These are phyloP conservation scores for Brevimyrus niger DNA, from an alignment of 2,113 vertebrate genomes.

Conservation along the genomic window DNA sequence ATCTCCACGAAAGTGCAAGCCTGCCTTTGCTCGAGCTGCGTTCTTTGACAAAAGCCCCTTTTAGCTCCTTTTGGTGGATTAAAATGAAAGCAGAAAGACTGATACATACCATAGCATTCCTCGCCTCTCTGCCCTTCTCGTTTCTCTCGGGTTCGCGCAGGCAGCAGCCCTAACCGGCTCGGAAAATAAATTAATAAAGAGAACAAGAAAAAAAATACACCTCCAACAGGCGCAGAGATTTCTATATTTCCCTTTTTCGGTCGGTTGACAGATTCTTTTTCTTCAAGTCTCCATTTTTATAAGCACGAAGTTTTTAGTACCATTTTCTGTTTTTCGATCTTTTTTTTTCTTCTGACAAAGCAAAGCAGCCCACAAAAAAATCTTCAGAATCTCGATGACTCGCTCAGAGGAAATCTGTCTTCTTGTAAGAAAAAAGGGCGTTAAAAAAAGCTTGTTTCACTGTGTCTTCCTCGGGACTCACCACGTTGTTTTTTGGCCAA, in stretches of 20 bases:
- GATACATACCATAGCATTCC: slow-evolving; percentile 64
- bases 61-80: not conserved
- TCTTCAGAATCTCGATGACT: slow-evolving; percentile 38
- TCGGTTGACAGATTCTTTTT: slow-evolving; percentile 28
- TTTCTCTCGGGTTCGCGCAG: slow-evolving; percentile 34
- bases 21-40: not conserved
- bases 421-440: slow-evolving; percentile 38
- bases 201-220: slow-evolving; percentile 33
- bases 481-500: slow-evolving; percentile 63
- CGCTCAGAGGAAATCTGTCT: slow-evolving; percentile 29
- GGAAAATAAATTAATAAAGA: slow-evolving; percentile 38
- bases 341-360: slow-evolving; percentile 28
- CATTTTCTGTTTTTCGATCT: slow-evolving; percentile 20
- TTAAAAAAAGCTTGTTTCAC: slow-evolving; percentile 45
- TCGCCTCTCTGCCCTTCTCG: slow-evolving; percentile 30
- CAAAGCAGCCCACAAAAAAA: slow-evolving; percentile 35
- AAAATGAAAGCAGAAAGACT: slow-evolving; percentile 28
- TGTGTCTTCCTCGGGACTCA: slow-evolving; percentile 54
- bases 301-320: slow-evolving; percentile 53
- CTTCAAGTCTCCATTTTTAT: slow-evolving; percentile 30
- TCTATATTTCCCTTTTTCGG: slow-evolving; percentile 32
- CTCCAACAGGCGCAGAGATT: slow-evolving; percentile 37
- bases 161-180: slow-evolving; percentile 37
- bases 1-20: not conserved
- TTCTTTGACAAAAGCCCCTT: not conserved